A percentile compares a stretch with the other conserved stretches of the same genome.
Conservation (phyloP, 2,113 vertebrate species). For the Cochlearius cochlearius region DNA sequence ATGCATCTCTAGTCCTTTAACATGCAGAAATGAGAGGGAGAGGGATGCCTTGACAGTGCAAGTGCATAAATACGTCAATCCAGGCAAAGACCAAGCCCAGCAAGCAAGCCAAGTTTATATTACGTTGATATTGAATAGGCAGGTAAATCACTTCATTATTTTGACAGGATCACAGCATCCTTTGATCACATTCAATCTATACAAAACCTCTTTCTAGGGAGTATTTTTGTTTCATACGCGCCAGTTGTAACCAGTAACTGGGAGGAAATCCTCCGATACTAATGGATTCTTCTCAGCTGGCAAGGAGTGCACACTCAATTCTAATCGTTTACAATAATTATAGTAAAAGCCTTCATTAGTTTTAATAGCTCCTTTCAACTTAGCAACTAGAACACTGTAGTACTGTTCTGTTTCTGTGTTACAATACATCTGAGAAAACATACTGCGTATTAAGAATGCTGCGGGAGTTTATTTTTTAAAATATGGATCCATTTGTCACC, state of each 20-base stretch:
- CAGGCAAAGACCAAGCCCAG: not conserved
- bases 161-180: constrained; percentile 22
- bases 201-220: not conserved
- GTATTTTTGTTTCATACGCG: not conserved
- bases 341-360: constrained; percentile 43
- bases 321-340: constrained; percentile 4
- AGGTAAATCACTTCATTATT: constrained; percentile 18
- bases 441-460: not conserved
- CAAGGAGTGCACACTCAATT: not conserved
- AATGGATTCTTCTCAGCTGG: constrained; percentile 46
- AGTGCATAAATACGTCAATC: not conserved
- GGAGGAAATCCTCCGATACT: constrained; percentile 10
- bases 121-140: not conserved
- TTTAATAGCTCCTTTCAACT: constrained; percentile 37
- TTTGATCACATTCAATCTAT: not conserved
- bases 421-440: constrained; percentile 30
- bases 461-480: not conserved
- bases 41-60: not conserved
- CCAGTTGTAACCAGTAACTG: constrained; percentile 21
- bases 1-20: not conserved
- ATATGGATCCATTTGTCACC: not conserved
- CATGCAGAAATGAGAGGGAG: not conserved
- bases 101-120: not conserved
- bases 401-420: constrained; percentile 17
- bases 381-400: not conserved